Evolutionary conservation across 1,140 invertebrate genomes (phyloP), one percentile per base, ranked within the genome.

Genomic region (Heterodera schachtii): DNA sequence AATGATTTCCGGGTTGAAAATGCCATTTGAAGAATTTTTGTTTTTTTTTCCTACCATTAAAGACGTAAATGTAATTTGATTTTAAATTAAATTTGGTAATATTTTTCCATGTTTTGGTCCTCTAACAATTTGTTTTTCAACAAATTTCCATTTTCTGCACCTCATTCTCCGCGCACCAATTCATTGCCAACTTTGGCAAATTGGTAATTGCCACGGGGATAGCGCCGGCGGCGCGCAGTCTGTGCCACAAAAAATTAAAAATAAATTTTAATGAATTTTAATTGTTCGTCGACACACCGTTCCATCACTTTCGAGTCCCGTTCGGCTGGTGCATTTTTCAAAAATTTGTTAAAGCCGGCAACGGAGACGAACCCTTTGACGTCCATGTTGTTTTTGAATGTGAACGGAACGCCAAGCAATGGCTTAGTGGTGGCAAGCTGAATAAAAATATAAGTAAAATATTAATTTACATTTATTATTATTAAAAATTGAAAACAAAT

Each of bases 321-420:
- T 46, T 78, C 31, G 2, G 70, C 71, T 19, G 76, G 79, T 0
- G 84, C 73, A 83, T 83, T 84, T 6, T 81, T 73, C 6, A 49
- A 47, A 57, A 82, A 82, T 67, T 47, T 47, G 44, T 57, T n/a
- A 31, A 71, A 49, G 21, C 83, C 83, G 6, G 47, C 57, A 21
- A 78, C 76, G 31, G 73, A 16, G n/a, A 66, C 43, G 47, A 73
- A 79, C 21, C 78, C 78, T 44, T 84, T 81, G 31, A 81, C 83
- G 70, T 78, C 49, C 44, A 84, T 70, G 60, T 79, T 73, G 73
- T 84, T 64, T 64, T 84, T 84, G 21, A 85, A 71, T 3, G 78
- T 75, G 46, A 84, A 77, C 60, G 83, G 83, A n/a, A 84, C 75
- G 19, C 83, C 83, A 19, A 84, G 70, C 44, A 84, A 64, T 7